Conservation (phyloP, 2,797 vertebrate species). For the Danio aesculapii region DNA sequence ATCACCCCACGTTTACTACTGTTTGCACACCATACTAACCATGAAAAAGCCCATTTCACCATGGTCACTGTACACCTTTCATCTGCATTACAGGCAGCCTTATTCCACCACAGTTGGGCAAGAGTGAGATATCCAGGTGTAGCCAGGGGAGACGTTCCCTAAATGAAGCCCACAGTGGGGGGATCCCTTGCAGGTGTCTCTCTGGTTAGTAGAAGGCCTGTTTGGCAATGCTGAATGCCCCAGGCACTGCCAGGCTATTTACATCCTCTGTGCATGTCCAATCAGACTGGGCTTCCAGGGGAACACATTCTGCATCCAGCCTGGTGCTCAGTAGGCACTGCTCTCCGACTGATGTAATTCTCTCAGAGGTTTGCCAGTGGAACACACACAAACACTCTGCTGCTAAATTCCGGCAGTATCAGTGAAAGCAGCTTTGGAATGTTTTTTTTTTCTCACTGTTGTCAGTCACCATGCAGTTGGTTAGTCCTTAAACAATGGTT, state of each 20-base stretch:
- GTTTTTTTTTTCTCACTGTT: background rate
- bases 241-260: constrained; percentile 56
- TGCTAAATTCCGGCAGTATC: constrained; percentile 5
- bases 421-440: background rate
- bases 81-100: constrained; percentile 47
- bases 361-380: constrained; percentile 41
- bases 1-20: constrained; percentile 69
- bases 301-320: constrained; percentile 33
- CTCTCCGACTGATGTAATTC: constrained; percentile 41
- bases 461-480: background rate
- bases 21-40: constrained; percentile 33
- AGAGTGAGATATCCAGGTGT: constrained; percentile 51
- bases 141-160: constrained; percentile 44
- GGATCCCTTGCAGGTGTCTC: constrained; percentile 33
- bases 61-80: constrained; percentile 46
- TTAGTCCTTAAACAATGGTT: background rate
- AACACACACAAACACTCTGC: constrained; percentile 15
- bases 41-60: constrained; percentile 51
- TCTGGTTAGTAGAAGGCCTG: constrained; percentile 40
- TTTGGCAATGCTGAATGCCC: constrained; percentile 44
- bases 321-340: constrained; percentile 44
- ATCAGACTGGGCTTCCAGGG: constrained; percentile 45
- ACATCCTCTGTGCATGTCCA: constrained; percentile 51
- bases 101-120: constrained; percentile 37
- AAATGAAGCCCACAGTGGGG: constrained; percentile 45